Percentiles rank a stretch among this genome's conserved stretches.
These are phyloP conservation scores for Drymonia ruficornis DNA, from an alignment of 2,888 invertebrate species.

Conservation along the genomic window DNA sequence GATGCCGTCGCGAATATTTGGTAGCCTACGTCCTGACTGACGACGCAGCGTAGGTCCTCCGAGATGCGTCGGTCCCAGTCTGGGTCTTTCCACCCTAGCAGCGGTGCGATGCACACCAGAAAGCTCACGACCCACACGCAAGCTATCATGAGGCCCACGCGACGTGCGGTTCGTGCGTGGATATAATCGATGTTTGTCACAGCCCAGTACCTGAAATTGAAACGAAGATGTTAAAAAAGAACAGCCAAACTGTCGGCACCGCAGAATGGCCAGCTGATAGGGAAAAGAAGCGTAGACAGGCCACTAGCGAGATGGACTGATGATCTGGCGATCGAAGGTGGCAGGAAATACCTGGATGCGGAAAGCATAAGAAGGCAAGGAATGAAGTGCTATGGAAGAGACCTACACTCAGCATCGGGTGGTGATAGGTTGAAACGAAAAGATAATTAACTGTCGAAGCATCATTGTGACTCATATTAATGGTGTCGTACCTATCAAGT, in stretches of 20 bases:
- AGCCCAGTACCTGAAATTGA: conserved; percentile 90
- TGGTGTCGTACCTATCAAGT: conserved; percentile 87
- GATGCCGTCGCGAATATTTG: conserved; percentile 96
- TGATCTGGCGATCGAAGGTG: too few relatives aligned
- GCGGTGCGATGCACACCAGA: conserved; percentile 93
- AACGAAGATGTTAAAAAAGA: conserved; percentile 11
- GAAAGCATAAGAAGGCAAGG: too few relatives aligned
- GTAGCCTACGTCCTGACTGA: conserved; percentile 93
- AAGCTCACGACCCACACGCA: conserved; percentile 94
- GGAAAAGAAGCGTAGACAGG: too few relatives aligned
- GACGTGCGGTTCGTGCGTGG: conserved; percentile 90
- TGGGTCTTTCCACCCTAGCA: conserved; percentile 92
- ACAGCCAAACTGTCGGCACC: conserved; percentile 26
- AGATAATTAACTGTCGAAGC: too few relatives aligned
- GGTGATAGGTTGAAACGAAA: too few relatives aligned
- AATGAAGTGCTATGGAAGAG: too few relatives aligned
- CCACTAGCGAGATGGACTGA: too few relatives aligned
- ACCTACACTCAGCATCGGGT: too few relatives aligned
- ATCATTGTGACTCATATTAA: neutral
- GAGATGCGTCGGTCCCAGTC: conserved; percentile 84
- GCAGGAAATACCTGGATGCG: too few relatives aligned
- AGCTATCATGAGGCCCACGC: conserved; percentile 92
- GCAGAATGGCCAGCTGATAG: too few relatives aligned
- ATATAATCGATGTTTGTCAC: conserved; percentile 96
- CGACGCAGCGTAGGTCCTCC: conserved; percentile 89